Conservation (phyloP, 2,888 invertebrate genomes). For the Lysandra bellargus region DNA sequence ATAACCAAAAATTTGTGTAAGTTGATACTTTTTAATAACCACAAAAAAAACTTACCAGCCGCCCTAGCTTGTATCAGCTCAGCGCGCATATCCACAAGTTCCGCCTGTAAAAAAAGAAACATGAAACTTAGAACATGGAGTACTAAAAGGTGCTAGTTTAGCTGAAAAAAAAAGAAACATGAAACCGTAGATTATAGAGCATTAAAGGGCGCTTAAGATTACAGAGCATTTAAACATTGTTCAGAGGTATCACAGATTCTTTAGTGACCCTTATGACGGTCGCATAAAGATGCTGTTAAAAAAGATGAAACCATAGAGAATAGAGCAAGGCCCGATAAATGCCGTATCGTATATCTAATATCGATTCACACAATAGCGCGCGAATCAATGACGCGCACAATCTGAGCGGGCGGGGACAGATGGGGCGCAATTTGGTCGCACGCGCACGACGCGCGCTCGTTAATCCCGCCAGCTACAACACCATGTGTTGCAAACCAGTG, state of each 20-base stretch:
- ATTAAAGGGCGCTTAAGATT: not conserved
- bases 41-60: conserved; percentile 54
- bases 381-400: conserved; percentile 53
- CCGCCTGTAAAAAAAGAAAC: conserved; percentile 81
- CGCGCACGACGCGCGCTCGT: conserved; percentile 53
- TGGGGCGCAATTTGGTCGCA: conserved; percentile 42
- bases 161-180: not conserved
- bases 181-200: not conserved
- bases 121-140: not conserved
- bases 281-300: conserved; percentile 11
- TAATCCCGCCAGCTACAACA: conserved; percentile 66
- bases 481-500: conserved; percentile 41
- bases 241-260: not conserved
- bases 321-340: conserved; percentile 34
- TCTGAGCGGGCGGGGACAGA: conserved; percentile 63
- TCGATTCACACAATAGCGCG: conserved; percentile 58
- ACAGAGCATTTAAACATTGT: not conserved
- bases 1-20: conserved; percentile 6
- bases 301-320: conserved; percentile 41
- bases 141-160: not conserved
- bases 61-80: conserved; percentile 87
- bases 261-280: not conserved
- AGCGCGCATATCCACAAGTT: conserved; percentile 86
- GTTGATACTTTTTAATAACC: conserved; percentile 26
- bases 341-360: conserved; percentile 58